Evolutionary conservation across 2,113 vertebrate genomes (phyloP), one percentile per base, ranked within the genome.

Genomic region (Pseudonaja textilis): DNA sequence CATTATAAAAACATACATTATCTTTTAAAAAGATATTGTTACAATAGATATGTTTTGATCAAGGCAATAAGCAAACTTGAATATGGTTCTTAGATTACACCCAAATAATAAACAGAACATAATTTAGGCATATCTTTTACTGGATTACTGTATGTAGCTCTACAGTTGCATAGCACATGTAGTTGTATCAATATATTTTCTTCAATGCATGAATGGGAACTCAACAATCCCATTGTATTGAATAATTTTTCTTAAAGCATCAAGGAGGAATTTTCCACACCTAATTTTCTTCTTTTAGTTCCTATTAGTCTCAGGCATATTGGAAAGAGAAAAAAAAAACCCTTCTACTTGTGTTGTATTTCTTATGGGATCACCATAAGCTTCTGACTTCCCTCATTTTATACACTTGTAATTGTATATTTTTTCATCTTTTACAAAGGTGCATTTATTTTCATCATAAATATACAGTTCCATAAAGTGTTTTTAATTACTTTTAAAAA

Each of bases 1-100:
- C 69, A 81, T 81, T 81, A 18, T 81, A 81, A 81, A 81, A 81
- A 81, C 0, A 6, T 81, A 39, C 69, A 81, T 81, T 81, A 39
- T 22, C 16, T 81, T 81, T 81, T 96, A 89, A 95, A 95, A 95
- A 93, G 91, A 96, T 96, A 91, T 86, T 92, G 86, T 74, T 95
- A 95, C 93, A 91, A 85, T 90, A 92, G 64, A 45, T 85, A 90
- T 91, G 93, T 54, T 57, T 26, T 47, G 25, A 29, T 91, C 29
- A n/a, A 69, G 64, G 64, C 29, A 5, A 59, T 59, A 59, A 87
- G 85, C 54, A 87, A 56, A 3, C 11, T 87, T 34, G 18, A 45
- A 91, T 45, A 47, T 64, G 47, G 90, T 29, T 18, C 42, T 91
- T 26, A 59, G 6, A 86, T 59, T 86, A 86, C 2, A 22, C 2